Conservation (phyloP, 2,888 invertebrate genomes). For the Spodoptera picta region DNA sequence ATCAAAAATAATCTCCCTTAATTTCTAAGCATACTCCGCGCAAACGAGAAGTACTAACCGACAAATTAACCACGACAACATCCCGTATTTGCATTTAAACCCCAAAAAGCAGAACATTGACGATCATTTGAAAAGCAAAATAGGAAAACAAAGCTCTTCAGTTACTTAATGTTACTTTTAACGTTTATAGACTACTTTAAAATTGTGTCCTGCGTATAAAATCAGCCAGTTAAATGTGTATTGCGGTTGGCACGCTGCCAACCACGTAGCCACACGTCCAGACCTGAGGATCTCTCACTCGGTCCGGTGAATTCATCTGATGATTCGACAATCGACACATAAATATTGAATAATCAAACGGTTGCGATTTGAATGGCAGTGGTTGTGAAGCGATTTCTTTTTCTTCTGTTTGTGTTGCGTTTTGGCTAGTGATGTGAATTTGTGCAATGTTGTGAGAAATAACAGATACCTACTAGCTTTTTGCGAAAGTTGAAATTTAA, state of each 20-base stretch:
- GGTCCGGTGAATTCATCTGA: slow-evolving; percentile 66
- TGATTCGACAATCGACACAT: slow-evolving; percentile 78
- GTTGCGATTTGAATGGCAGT: slow-evolving; percentile 49
- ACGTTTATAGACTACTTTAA: slow-evolving; percentile 82
- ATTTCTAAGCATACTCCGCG: slow-evolving; percentile 18
- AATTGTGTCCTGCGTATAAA: slow-evolving; percentile 84
- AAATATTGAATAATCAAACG: slow-evolving; percentile 72
- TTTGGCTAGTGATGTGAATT: neutral
- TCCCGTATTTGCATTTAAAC: slow-evolving; percentile 46
- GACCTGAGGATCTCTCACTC: slow-evolving; percentile 80
- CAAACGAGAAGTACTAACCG: neutral
- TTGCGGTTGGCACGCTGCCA: slow-evolving; percentile 82
- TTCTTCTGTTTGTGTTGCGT: neutral
- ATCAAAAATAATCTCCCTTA: slow-evolving; percentile 16
- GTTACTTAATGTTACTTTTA: slow-evolving; percentile 79
- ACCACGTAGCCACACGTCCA: slow-evolving; percentile 72
- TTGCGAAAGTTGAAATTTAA: too few species aligned
- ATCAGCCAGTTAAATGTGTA: slow-evolving; percentile 79
- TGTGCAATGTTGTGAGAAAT: neutral
- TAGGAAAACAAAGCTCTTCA: slow-evolving; percentile 65
- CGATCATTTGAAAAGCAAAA: slow-evolving; percentile 52
- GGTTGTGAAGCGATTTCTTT: slow-evolving; percentile 17
- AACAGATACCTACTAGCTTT: too few species aligned
- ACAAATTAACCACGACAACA: slow-evolving; percentile 27
- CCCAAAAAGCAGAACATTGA: slow-evolving; percentile 38